Evolutionary conservation across 1,140 invertebrate species (phyloP), one percentile per base, ranked within the genome.

Genomic region (Hesperophylax magnus): DNA sequence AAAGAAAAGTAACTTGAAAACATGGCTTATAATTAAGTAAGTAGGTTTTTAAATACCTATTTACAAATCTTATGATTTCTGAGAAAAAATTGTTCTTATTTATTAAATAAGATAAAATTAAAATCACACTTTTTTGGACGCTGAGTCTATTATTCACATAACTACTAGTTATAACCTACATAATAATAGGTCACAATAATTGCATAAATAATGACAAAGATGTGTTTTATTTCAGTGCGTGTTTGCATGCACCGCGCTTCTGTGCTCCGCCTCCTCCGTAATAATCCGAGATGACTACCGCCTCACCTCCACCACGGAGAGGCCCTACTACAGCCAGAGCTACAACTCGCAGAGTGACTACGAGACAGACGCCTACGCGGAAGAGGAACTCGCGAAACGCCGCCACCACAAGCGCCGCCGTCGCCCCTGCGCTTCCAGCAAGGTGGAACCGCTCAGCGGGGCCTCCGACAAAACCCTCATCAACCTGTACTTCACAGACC

Each of bases 381-480:
- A 47, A 3, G 71, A 58, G 3, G 53, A 75, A 27, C 20, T 75
- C n/a, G 18, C 71, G 2, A 47, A 8, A 8, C 52, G 71, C 4
- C 52, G 71, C 15, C 22, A 24, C 9, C 71, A 75, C 53, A 54
- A 58, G 15, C 52, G 54, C 14, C 71, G 71, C 52, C 9, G 53
- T 8, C 71, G 71, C 11, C 71, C 71, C 6, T 75, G 71, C 53
- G 71, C 71, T 18, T 56, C 71, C 8, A 75, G 54, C 54, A 75
- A 75, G 31, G 71, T 75, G 53, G 71, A 54, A 11, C 71, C 71
- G 18, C 11, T 56, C 7, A 39, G 27, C 24, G 58, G 24, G 63
- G 67, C n/a, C 2, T 47, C 67, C 18, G 72, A 75, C 53, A 77
- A 77, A 63, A 61, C 75, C 15, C 27, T 77, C 11, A 56, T 77